Evolutionary conservation across 2,888 invertebrate species (phyloP).

Genomic region (Agonopterix arenella): DNA sequence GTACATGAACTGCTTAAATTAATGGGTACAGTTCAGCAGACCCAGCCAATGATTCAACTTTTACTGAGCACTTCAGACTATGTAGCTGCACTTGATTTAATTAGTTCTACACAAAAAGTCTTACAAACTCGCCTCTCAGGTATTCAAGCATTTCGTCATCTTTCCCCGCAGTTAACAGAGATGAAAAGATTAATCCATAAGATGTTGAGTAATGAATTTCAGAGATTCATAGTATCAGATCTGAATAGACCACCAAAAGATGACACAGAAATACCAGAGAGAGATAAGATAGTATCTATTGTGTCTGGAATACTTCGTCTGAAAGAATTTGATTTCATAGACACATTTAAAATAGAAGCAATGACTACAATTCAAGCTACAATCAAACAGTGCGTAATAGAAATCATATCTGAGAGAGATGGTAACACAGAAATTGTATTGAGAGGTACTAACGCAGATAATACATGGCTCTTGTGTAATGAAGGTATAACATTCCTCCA

Average conservation of each 20-base stretch:
- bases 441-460: conserved; percentile 61
- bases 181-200: conserved; percentile 97
- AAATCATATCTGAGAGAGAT: conserved; percentile 73
- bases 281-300: conserved; percentile 92
- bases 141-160: conserved; percentile 95
- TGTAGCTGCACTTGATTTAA: conserved; percentile 97
- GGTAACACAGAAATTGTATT: conserved; percentile 63
- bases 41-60: conserved; percentile 97
- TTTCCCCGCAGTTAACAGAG: conserved; percentile 96
- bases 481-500: conserved; percentile 84
- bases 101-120: conserved; percentile 96
- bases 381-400: conserved; percentile 92
- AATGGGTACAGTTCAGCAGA: conserved; percentile 97
- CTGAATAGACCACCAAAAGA: conserved; percentile 87
- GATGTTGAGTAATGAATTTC: conserved; percentile 97
- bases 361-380: conserved; percentile 91
- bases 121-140: conserved; percentile 93
- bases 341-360: conserved; percentile 91
- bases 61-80: conserved; percentile 96
- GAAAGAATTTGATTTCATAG: conserved; percentile 92
- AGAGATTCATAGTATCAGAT: conserved; percentile 92
- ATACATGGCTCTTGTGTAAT: conserved; percentile 76
- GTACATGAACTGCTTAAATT: conserved; percentile 88
- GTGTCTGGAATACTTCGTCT: conserved; percentile 93
- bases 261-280: conserved; percentile 80